Conservation (phyloP, 2,888 invertebrate genomes). For the Lydus trimaculatus region DNA sequence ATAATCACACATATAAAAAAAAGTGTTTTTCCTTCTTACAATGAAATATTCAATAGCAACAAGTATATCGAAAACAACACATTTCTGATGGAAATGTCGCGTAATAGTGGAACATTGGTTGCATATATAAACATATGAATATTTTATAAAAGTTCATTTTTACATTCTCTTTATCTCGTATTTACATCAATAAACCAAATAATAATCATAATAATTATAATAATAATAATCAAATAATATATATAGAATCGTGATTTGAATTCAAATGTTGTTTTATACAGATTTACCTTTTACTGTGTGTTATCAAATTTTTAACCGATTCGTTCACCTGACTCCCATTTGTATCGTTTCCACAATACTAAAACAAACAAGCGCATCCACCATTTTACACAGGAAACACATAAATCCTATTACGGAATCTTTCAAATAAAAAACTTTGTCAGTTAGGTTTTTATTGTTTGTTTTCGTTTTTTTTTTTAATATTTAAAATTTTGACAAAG, state of each 20-base stretch:
- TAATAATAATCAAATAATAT: neutral
- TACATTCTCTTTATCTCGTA: neutral
- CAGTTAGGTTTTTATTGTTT: neutral
- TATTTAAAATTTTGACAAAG: neutral
- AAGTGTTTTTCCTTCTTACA: constrained; percentile 7
- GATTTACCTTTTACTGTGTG: neutral
- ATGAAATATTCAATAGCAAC: constrained; percentile 21
- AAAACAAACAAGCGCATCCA: neutral
- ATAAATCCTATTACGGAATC: neutral
- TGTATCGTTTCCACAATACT: neutral
- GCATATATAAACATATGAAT: constrained; percentile 19
- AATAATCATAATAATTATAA: neutral
- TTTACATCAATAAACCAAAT: neutral
- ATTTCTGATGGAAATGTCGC: constrained; percentile 14
- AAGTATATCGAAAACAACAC: constrained; percentile 10
- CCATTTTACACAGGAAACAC: neutral
- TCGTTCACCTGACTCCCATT: neutral
- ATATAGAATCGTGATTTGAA: neutral
- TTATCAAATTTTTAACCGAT: constrained; percentile 6
- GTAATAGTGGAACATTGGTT: constrained; percentile 20
- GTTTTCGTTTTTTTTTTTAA: neutral
- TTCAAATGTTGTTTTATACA: neutral
- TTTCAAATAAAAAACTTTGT: neutral
- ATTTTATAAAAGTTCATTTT: constrained; percentile 4
- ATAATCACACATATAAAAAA: constrained; percentile 11